phyloP scores from a whole-genome alignment of 2,888 invertebrate species.

The Orthonevra nobilis region DNA sequence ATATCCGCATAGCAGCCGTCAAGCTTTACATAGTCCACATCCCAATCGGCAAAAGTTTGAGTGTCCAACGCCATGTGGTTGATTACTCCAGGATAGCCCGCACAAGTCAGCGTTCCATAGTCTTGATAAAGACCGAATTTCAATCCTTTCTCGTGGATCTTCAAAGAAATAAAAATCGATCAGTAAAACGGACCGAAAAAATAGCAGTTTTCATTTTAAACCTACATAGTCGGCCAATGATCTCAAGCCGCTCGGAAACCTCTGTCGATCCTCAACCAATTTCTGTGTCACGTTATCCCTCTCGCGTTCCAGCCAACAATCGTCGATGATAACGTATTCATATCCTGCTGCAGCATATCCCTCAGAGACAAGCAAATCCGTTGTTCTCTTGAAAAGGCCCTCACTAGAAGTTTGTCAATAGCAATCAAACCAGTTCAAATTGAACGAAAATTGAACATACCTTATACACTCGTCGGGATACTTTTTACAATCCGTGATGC shows the following conservation, averaged over 20 bases:
- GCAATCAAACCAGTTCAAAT: no score
- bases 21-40: constrained; percentile 89
- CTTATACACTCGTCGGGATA: constrained; percentile 85
- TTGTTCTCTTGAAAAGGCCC: constrained; percentile 82
- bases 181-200: no score
- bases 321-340: constrained; percentile 87
- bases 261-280: constrained; percentile 84
- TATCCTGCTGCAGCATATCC: constrained; percentile 88
- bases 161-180: no score
- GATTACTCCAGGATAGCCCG: constrained; percentile 87
- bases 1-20: constrained; percentile 88
- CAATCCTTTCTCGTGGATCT: constrained; percentile 86
- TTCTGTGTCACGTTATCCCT: constrained; percentile 82
- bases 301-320: constrained; percentile 87
- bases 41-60: constrained; percentile 88
- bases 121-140: constrained; percentile 91
- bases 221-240: constrained; percentile 87
- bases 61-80: constrained; percentile 85
- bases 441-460: no score
- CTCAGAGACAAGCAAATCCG: constrained; percentile 84
- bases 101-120: constrained; percentile 88
- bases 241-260: constrained; percentile 89
- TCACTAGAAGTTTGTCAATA: constrained; percentile 81
- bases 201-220: background rate
- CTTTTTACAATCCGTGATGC: constrained; percentile 83